These are phyloP conservation scores for Channa striata DNA, from an alignment of 2,797 vertebrate genomes.

Conservation along the genomic window DNA sequence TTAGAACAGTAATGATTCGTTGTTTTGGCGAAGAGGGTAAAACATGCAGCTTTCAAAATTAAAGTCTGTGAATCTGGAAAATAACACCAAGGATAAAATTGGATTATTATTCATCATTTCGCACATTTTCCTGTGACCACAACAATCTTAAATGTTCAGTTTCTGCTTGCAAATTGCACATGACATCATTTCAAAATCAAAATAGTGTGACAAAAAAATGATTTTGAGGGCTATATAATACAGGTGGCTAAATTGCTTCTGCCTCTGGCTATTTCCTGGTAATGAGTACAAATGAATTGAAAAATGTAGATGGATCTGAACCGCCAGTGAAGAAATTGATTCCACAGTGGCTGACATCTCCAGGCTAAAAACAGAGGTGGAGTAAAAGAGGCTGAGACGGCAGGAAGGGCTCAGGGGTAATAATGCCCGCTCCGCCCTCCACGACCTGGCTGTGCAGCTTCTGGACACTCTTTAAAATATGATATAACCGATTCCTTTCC, in stretches of 20 bases:
- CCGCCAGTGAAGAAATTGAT: conserved; percentile 72
- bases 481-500: conserved; percentile 31
- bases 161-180: conserved; percentile 46
- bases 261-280: conserved; percentile 70
- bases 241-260: conserved; percentile 72
- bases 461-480: conserved; percentile 40
- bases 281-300: conserved; percentile 80
- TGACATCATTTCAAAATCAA: conserved; percentile 68
- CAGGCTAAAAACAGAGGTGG: conserved; percentile 56
- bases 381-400: conserved; percentile 43
- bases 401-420: conserved; percentile 18
- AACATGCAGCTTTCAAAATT: not conserved
- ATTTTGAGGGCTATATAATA: conserved; percentile 68
- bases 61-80: conserved; percentile 7
- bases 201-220: conserved; percentile 69
- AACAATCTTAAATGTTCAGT: conserved; percentile 43
- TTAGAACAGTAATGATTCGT: too few species aligned
- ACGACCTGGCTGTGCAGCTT: conserved; percentile 28
- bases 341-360: conserved; percentile 62
- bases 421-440: conserved; percentile 18
- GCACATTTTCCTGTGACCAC: conserved; percentile 46
- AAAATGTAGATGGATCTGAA: conserved; percentile 76
- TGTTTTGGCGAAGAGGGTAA: not conserved
- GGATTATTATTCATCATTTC: conserved; percentile 23
- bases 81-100: not conserved